Base-by-base conservation (phyloP, 2,113 vertebrate species). In the Platysternon megacephalum region DNA sequence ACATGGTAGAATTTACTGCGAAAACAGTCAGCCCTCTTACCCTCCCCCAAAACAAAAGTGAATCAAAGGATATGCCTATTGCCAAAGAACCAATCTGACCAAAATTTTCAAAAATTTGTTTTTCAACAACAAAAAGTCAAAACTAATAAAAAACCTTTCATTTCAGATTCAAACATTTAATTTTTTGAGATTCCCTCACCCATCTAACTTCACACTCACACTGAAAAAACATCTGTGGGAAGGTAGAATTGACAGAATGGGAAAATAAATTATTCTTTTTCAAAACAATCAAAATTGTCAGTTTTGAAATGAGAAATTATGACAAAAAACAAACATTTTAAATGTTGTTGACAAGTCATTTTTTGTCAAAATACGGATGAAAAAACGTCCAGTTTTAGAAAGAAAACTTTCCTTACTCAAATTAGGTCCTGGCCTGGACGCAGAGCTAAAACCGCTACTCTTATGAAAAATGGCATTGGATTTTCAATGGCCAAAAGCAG, bases 381-480 rank as follows among this genome's bases (percentile, higher is more conserved):
- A 83, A 52, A 79, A 8, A 42, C 79, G 81, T 28, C 79, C 88
- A 83, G 49, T 29, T 93, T 82, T 91, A 90, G 53, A 93, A 90
- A 90, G 79, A 84, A 94, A 93, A 21, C 58, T 90, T 35, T 58
- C 58, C 86, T 35, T 76, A 89, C 92, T n/a, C 91, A 78, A 93
- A 81, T 32, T 84, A 80, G 42, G 58, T 81, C 49, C 91, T 28
- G 35, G 42, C n/a, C 0, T 3, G 85, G 21, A 94, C n/a, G 76
- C 86, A 87, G 88, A 42, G 55, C 8, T 53, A 89, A 90, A 88
- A 96, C 49, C 89, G 12, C 13, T 88, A n/a, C 51, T 96, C 65
- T 85, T 90, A 93, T 28, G 58, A 91, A 90, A 76, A 72, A 72
- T 22, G 61, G 83, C 35, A 93, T 96, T 19, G 79, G 76, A 51